A percentile compares a stretch with the other conserved stretches of the same genome.
These are phyloP conservation scores for Enteromius thamalakanensis DNA, from an alignment of 2,797 vertebrate genomes.

Conservation along the genomic window DNA sequence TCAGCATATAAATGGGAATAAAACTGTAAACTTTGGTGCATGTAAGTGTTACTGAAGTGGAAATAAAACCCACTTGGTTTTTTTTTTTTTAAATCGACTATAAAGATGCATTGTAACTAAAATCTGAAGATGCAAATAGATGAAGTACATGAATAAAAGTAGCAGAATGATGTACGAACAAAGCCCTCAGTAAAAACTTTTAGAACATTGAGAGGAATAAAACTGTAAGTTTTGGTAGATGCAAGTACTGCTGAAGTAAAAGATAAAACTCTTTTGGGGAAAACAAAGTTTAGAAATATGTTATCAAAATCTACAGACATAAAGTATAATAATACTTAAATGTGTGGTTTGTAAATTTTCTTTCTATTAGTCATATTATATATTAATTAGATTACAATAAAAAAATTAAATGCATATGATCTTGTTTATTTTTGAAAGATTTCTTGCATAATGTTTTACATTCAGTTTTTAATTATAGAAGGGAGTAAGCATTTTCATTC, in stretches of 20 bases:
- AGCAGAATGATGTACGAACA: neutral
- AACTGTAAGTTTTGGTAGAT: neutral
- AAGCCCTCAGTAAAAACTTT: neutral
- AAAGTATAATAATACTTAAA: neutral
- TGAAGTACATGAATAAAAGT: neutral
- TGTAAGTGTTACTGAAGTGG: neutral
- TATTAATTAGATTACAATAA: neutral
- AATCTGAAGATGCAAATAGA: neutral
- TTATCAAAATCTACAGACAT: neutral
- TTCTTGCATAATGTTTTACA: neutral
- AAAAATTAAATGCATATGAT: neutral
- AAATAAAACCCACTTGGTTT: neutral
- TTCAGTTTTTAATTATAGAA: neutral
- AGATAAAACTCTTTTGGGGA: neutral
- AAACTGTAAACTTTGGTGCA: neutral
- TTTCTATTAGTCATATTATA: neutral
- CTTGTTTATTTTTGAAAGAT: neutral
- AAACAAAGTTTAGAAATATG: neutral
- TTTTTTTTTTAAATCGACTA: neutral
- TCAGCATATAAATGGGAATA: neutral
- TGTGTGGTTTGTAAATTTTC: neutral
- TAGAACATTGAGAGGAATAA: neutral
- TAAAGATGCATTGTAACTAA: neutral
- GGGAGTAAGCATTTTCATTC: neutral
- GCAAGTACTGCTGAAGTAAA: neutral